Evolutionary conservation across 2,113 vertebrate genomes (phyloP).

Genomic region (Phrynocephalus versicolor): DNA sequence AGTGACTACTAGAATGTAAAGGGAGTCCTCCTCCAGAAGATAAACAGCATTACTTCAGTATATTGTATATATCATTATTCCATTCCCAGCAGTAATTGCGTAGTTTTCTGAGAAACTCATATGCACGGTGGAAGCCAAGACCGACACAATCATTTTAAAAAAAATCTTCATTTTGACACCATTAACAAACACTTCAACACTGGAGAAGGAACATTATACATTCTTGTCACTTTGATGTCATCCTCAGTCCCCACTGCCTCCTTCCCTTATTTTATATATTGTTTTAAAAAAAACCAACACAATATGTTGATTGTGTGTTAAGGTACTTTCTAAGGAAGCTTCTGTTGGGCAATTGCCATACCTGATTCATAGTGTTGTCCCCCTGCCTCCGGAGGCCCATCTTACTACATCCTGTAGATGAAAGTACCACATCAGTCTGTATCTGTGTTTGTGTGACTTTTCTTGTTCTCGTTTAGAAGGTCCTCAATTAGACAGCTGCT

Average conservation of each 20-base stretch:
- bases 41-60: neutral
- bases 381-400: neutral
- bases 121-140: neutral
- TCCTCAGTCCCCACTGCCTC: neutral
- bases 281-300: too few relatives aligned
- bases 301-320: neutral
- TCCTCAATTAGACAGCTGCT: neutral
- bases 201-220: neutral
- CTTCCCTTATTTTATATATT: too few relatives aligned
- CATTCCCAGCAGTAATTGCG: neutral
- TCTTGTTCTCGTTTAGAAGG: neutral
- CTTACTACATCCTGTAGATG: neutral
- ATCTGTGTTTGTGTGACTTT: neutral
- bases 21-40: too few relatives aligned
- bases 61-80: neutral
- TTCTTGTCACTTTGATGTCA: too few relatives aligned
- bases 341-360: neutral
- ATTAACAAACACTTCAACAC: neutral
- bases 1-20: too few relatives aligned
- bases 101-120: neutral
- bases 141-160: neutral
- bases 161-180: neutral
- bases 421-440: neutral
- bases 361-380: too few relatives aligned
- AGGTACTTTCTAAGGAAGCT: too few relatives aligned